Percentiles rank a stretch among this genome's conserved stretches.
phyloP scores from a whole-genome alignment of 2,113 vertebrate genomes.

The Fulmarus glacialis region DNA sequence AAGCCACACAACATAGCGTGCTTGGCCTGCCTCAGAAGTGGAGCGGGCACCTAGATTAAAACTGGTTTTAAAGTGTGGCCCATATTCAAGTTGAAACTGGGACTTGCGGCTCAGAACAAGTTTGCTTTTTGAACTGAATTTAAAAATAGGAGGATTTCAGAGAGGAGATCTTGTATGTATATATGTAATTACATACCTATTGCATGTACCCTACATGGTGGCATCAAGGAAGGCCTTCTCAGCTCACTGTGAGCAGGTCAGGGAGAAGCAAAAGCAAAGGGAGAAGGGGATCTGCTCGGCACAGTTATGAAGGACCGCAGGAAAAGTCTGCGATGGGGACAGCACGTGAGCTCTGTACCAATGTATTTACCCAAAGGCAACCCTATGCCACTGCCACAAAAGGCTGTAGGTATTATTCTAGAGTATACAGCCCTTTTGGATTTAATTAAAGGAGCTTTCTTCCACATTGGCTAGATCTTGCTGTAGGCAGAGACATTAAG shows the following conservation, averaged over 20 bases:
- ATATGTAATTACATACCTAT: background rate
- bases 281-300: background rate
- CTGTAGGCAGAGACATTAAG: background rate
- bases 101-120: background rate
- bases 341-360: background rate
- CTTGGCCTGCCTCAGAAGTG: background rate
- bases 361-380: background rate
- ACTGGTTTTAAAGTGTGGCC: background rate
- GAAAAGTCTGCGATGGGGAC: background rate
- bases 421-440: background rate
- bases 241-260: background rate
- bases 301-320: background rate
- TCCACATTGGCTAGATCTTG: background rate
- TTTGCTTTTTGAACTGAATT: background rate
- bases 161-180: background rate
- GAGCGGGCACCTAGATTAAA: background rate
- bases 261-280: background rate
- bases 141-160: background rate
- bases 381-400: background rate
- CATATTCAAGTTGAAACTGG: background rate
- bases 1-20: background rate
- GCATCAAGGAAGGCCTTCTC: background rate
- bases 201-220: background rate
- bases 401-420: background rate
- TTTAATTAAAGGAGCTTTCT: slow-evolving; percentile 1